A percentile compares a stretch with the other conserved stretches of the same genome.
Conservation (phyloP, 2,113 vertebrate genomes). For the Pygoscelis antarcticus region DNA sequence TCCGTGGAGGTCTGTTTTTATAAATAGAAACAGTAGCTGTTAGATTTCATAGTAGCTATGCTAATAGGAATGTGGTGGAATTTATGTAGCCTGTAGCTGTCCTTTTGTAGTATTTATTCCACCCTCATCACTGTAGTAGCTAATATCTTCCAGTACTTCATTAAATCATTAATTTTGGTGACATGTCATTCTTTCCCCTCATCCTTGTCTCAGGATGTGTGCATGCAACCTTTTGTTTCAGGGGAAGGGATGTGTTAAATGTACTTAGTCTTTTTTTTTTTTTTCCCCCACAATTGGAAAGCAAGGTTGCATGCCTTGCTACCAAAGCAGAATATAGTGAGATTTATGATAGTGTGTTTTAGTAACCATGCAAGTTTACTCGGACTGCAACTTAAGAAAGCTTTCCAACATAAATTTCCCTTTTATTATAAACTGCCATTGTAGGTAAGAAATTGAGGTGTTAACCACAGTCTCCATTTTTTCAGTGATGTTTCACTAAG, state of each 20-base stretch:
- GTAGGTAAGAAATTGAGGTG: background rate
- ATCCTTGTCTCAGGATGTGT: constrained; percentile 38
- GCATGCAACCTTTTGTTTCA: constrained; percentile 54
- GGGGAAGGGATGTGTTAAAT: constrained; percentile 17
- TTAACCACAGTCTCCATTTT: background rate
- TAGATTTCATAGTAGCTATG: constrained; percentile 62
- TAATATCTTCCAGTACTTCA: constrained; percentile 48
- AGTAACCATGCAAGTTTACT: background rate
- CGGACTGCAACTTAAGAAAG: background rate
- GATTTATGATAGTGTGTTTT: background rate
- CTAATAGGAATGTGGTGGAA: constrained; percentile 58
- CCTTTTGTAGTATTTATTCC: constrained; percentile 55
- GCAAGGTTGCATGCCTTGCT: background rate
- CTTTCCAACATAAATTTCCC: background rate
- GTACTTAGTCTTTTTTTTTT: background rate
- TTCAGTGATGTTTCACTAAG: background rate
- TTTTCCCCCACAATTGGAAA: background rate
- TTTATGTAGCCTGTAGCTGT: constrained; percentile 57
- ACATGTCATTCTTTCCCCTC: background rate
- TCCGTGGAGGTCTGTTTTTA: constrained; percentile 61
- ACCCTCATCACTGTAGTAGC: constrained; percentile 43
- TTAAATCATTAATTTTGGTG: constrained; percentile 58
- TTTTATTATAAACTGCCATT: background rate
- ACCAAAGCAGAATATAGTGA: background rate
- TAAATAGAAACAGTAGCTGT: constrained; percentile 62